Evolutionary conservation across 2,797 vertebrate species (phyloP).

Genomic region (Eupleurogrammus muticus): DNA sequence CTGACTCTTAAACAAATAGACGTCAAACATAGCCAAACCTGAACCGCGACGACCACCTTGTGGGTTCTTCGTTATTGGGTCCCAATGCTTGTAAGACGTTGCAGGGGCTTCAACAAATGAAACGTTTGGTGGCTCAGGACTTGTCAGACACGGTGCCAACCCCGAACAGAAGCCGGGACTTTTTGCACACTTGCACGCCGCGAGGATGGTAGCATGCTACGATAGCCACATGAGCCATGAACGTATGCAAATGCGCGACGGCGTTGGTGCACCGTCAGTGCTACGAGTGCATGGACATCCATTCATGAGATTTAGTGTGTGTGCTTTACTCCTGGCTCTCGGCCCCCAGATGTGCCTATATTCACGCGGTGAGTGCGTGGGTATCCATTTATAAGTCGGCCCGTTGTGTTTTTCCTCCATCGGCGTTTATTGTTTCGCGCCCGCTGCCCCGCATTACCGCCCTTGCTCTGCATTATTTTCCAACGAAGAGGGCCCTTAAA

Average conservation of each 20-base stretch:
- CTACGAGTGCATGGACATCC: conserved; percentile 11
- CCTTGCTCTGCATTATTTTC: conserved; percentile 60
- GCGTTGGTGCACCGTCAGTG: not conserved
- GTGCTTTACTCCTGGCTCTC: not conserved
- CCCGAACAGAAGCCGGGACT: not conserved
- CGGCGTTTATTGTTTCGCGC: conserved; percentile 57
- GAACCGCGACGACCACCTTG: no score
- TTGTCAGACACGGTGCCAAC: not conserved
- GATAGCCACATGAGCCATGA: conserved; percentile 2
- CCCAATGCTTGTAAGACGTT: not conserved
- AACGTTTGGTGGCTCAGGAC: not conserved
- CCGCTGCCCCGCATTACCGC: conserved; percentile 52
- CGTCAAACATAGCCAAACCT: not conserved
- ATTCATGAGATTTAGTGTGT: conserved; percentile 35
- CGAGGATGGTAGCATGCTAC: not conserved
- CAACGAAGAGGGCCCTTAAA: conserved; percentile 68
- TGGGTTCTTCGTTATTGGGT: no score
- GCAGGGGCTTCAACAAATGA: not conserved
- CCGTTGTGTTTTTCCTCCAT: conserved; percentile 44
- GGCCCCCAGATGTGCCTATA: conserved; percentile 16
- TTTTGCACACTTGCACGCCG: not conserved
- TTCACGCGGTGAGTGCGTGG: conserved; percentile 18
- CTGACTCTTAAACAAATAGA: not conserved
- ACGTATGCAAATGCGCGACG: conserved; percentile 8
- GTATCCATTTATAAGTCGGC: conserved; percentile 43